Evolutionary conservation across 1,140 invertebrate genomes (phyloP), one percentile per base, ranked within the genome.

Genomic region (Neotoxoptera formosana): DNA sequence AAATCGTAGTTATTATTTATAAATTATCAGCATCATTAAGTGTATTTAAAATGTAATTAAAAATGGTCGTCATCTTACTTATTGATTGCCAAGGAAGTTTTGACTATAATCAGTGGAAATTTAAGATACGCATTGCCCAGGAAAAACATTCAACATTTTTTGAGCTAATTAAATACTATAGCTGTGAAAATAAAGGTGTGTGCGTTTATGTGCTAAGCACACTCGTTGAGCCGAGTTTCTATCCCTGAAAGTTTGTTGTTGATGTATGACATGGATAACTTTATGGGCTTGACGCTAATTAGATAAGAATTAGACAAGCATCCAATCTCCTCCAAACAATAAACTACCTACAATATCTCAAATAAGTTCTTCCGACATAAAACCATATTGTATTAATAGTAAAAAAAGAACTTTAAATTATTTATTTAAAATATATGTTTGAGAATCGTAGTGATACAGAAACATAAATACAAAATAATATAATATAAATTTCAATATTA

Each of bases 241-340:
- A 51, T 51, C 36, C 86, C 86, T 34, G n/a, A 34, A 88, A 88
- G 45, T 51, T 51, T 88, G 86, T 88, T 51, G 45, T 88, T 88
- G 47, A 88, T 51, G 47, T 88, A 88, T 88, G 86, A 88, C 86
- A 88, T 34, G 86, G 47, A 51, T 51, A 88, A 88, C 86, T 51
- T 88, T 88, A 88, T 88, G 47, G 86, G 47, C 47, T 48, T 51
- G 86, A 51, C 47, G 86, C 47, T 88, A 88, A 88, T 88, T 51
- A 51, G 47, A 88, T 88, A 88, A 88, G 30, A 88, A 47, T 21
- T 25, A 45, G 83, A 84, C 23, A 30, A 45, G 84, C 60, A 76
- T 17, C 30, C 60, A 30, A 45, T 11, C 84, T 45, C 8, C 11
- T 20, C 34, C 41, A n/a, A 86, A 86, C 84, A 86, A 86, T 86